Base-by-base conservation (phyloP, 1,140 invertebrate genomes). In the Drosophila arawakana region DNA sequence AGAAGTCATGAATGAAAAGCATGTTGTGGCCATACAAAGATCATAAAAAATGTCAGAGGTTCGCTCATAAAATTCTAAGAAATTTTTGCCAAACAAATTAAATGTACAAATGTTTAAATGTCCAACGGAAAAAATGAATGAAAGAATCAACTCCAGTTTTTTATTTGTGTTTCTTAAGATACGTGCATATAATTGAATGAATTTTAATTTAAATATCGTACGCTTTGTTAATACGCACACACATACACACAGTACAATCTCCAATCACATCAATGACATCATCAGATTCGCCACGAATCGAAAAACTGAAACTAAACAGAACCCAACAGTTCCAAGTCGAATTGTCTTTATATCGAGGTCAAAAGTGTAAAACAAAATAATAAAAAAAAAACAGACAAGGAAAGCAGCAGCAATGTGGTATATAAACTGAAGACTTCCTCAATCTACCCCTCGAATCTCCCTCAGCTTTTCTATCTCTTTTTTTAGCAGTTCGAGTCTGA, bases 311-410 rank as follows among this genome's bases (percentile, higher is more conserved):
- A 68, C 66, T 74, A 60, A 73, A 47, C 65, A 80, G 72, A 85
- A 73, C 55, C 55, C 60, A 80, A 30, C 37, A 46, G 43, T 46
- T 37, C 34, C 59, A 63, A 70, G 66, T 58, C 49, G 62, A 77
- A 80, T 73, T 76, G 82, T 62, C 58, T 71, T 77, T 67, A 37
- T 39, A 84, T 85, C 81, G 81, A 80, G 83, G 83, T 86, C 83
- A 86, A 82, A 86, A 80, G 80, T 83, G 83, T 88, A 89, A 79
- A 81, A 77, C 58, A 66, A 30, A 70, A 55, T 39, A 68, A 30
- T 35, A 44, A 59, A 55, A 37, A 58, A 15, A 15, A 13, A 72
- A 73, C 55, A 73, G 37, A 63, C 77, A 69, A 71, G 65, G 57
- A 86, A 80, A 88, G 67, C 68, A 49, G 49, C 69, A 46, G 44